Conservation (phyloP, 37 sponge, comb jelly and placozoan species). For the Halichondria panicea region DNA sequence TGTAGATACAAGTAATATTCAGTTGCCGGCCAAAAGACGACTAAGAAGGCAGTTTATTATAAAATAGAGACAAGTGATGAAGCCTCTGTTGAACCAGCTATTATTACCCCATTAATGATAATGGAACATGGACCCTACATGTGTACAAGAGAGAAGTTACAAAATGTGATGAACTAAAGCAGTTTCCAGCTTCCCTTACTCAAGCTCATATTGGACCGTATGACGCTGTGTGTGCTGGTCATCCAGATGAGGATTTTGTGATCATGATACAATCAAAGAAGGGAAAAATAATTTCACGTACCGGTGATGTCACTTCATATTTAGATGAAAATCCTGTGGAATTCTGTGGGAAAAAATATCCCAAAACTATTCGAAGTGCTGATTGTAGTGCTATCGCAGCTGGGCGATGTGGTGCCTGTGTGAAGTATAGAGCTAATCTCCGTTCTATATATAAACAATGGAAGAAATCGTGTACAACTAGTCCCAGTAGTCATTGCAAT, state of each 20-base stretch:
- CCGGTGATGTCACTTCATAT: slow-evolving; percentile 6
- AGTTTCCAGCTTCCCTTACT: neutral
- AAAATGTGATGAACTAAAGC: neutral
- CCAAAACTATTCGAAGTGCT: slow-evolving; percentile 12
- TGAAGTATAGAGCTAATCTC: slow-evolving; percentile 4
- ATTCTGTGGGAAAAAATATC: neutral
- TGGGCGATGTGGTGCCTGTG: slow-evolving; percentile 10
- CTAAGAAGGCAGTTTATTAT: too few species aligned
- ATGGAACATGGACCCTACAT: slow-evolving; percentile 5
- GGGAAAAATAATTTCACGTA: slow-evolving; percentile 2
- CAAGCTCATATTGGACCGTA: neutral
- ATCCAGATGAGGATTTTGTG: slow-evolving; percentile 35
- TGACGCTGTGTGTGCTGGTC: slow-evolving; percentile 10
- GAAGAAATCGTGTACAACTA: neutral
- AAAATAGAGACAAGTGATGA: too few species aligned
- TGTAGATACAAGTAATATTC: too few species aligned
- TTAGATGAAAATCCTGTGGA: neutral
- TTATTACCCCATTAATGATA: neutral
- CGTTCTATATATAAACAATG: slow-evolving; percentile 26
- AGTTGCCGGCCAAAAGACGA: too few species aligned
- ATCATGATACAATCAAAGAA: slow-evolving; percentile 8
- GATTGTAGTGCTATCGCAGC: neutral
- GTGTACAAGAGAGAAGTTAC: slow-evolving; percentile 3
- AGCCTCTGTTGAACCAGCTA: too few species aligned
- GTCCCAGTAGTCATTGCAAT: slow-evolving; percentile 3